These are phyloP conservation scores for Lasioglossum morio DNA, from an alignment of 2,888 invertebrate genomes.

Conservation along the genomic window DNA sequence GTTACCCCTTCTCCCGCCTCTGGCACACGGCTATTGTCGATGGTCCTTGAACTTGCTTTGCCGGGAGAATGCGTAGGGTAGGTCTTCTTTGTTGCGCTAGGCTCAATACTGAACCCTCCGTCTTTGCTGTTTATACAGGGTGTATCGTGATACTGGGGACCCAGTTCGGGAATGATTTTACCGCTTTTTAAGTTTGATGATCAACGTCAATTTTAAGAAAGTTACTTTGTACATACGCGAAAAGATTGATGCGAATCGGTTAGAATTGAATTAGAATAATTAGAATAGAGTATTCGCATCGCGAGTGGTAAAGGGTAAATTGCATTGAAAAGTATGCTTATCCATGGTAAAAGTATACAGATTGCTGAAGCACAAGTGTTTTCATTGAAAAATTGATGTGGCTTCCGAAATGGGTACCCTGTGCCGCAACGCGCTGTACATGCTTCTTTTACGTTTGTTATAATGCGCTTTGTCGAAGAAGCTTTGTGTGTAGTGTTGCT, in stretches of 20 bases:
- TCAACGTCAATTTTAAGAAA: background rate
- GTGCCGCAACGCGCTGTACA: background rate
- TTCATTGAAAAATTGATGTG: too few species aligned
- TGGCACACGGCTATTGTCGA: conserved; percentile 31
- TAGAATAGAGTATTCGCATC: background rate
- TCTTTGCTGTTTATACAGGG: background rate
- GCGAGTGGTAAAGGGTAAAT: background rate
- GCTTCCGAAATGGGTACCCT: background rate
- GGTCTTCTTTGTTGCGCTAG: conserved; percentile 25
- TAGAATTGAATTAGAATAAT: background rate
- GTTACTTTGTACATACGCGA: background rate
- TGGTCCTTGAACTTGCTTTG: conserved; percentile 52
- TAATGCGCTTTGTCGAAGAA: background rate
- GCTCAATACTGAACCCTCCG: background rate
- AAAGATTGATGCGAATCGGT: background rate
- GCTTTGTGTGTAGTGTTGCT: background rate
- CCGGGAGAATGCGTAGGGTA: conserved; percentile 28
- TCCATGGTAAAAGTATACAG: too few species aligned
- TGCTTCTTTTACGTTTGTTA: background rate
- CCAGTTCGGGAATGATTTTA: background rate
- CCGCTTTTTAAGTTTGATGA: background rate
- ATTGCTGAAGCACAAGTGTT: too few species aligned
- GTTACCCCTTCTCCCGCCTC: background rate
- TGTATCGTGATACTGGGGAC: background rate
- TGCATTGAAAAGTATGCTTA: background rate